Base-by-base conservation (phyloP, 2,888 invertebrate genomes). In the Stenotaenia linearis region DNA sequence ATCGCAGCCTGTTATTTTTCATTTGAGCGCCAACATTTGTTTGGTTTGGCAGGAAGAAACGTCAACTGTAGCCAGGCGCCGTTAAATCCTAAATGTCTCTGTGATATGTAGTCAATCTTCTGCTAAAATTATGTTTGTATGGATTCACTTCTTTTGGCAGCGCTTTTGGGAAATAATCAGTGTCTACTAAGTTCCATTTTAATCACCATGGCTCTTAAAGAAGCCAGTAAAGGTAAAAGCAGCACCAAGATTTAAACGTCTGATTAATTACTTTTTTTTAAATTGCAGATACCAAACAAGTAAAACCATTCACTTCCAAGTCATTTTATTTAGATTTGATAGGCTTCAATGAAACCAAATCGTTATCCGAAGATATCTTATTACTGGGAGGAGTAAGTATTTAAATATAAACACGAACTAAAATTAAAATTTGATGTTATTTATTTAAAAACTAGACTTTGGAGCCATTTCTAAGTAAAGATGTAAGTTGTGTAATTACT, bases 311-410 rank as follows among this genome's bases (percentile, higher is more conserved):
- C 18, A 30, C 2, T 15, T 32, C 28, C 32, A 78, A 78, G 61
- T 32, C 78, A 12, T 78, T 78, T 61, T 78, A 56, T 35, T 78
- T 78, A 30, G 78, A 78, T 35, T 50, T 78, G 28, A 78, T n/a
- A 25, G 50, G 30, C 15, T 40, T 32, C 23, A 30, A 30, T 50
- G 32, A 32, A 56, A 30, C 61, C 10, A 35, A 30, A 23, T 12
- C 32, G 4, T 35, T 78, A 28, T 28, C 18, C 18, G 56, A 30
- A 5, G 78, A 78, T 56, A 78, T 78, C n/a, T n/a, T 25, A 30
- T 18, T 32, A 18, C 61, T 78, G 0, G 78, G 78, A 28, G 78
- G 78, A n/a, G 78, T 78, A 78, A 28, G 78, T 7, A 50, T 74
- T 25, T 4, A 74, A 15, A 74, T 23, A 74, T n/a, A 28, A 18